These are phyloP conservation scores for Hestina assimilis DNA, from an alignment of 1,140 invertebrate species.

Conservation along the genomic window DNA sequence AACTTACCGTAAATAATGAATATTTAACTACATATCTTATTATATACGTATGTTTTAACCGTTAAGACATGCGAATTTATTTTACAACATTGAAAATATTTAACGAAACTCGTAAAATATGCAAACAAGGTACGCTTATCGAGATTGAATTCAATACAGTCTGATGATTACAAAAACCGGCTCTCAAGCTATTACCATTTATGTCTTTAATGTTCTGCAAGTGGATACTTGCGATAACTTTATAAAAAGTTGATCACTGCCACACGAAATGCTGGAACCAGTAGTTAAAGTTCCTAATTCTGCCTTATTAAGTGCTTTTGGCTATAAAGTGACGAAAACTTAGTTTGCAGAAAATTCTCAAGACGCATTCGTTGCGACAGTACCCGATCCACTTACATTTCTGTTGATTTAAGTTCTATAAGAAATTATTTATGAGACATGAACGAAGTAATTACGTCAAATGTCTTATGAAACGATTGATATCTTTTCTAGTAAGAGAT, in stretches of 20 bases:
- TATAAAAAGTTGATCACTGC: slow-evolving; percentile 65
- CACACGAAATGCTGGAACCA: slow-evolving; percentile 60
- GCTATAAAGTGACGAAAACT: slow-evolving; percentile 59
- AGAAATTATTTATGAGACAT: slow-evolving; percentile 47
- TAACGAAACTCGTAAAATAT: slow-evolving; percentile 37
- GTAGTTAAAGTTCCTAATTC: slow-evolving; percentile 59
- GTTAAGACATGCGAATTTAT: slow-evolving; percentile 17
- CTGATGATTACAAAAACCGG: slow-evolving; percentile 60
- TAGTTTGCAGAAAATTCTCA: slow-evolving; percentile 50
- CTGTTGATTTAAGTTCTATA: slow-evolving; percentile 44
- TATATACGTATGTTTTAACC: too few relatives aligned
- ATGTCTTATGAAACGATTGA: slow-evolving; percentile 62
- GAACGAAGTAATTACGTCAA: slow-evolving; percentile 52
- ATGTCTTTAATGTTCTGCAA: slow-evolving; percentile 54
- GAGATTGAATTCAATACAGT: slow-evolving; percentile 64
- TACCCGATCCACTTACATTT: slow-evolving; percentile 37
- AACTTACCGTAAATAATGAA: too few relatives aligned
- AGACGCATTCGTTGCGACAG: slow-evolving; percentile 36
- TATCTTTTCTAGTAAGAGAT: slow-evolving; percentile 53
- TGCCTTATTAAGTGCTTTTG: slow-evolving; percentile 54
- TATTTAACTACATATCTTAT: too few relatives aligned
- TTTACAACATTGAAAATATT: slow-evolving; percentile 28
- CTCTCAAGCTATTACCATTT: slow-evolving; percentile 45
- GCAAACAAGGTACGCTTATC: slow-evolving; percentile 55
- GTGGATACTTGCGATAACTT: slow-evolving; percentile 60